These are phyloP conservation scores for Gasterosteus aculeatus DNA, from an alignment of 2,113 vertebrate genomes.

Conservation along the genomic window DNA sequence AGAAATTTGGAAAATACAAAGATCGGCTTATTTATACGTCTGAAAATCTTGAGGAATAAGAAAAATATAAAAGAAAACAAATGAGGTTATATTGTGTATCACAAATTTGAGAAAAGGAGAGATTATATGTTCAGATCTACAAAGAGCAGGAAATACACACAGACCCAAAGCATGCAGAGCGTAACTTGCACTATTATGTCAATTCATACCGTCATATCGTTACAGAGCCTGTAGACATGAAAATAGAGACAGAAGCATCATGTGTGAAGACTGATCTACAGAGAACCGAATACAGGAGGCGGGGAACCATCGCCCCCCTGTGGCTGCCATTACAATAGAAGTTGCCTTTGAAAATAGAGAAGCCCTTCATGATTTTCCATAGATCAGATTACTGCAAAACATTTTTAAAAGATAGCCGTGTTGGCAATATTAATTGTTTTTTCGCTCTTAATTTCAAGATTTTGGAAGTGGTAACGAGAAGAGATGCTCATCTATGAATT, in stretches of 20 bases:
- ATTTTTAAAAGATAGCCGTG: slow-evolving; percentile 12
- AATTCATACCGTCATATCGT: slow-evolving; percentile 35
- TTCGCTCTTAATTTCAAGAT: slow-evolving; percentile 40
- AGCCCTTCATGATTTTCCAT: slow-evolving; percentile 57
- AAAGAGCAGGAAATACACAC: slow-evolving; percentile 56
- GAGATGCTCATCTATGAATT: slow-evolving; percentile 54
- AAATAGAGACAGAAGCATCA: slow-evolving; percentile 4
- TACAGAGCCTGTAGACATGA: slow-evolving; percentile 37
- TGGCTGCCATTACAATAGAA: slow-evolving; percentile 67
- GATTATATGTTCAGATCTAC: slow-evolving; percentile 61
- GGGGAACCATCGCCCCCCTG: slow-evolving; percentile 63
- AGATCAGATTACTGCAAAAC: slow-evolving; percentile 44
- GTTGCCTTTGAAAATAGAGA: slow-evolving; percentile 50
- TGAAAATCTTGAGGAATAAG: slow-evolving; percentile 80
- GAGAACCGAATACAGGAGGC: slow-evolving; percentile 51
- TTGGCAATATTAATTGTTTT: slow-evolving; percentile 22
- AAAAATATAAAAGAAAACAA: slow-evolving; percentile 83
- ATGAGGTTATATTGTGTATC: slow-evolving; percentile 80
- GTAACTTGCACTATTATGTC: slow-evolving; percentile 54
- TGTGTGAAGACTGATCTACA: slow-evolving; percentile 46
- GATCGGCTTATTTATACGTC: slow-evolving; percentile 83
- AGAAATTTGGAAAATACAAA: slow-evolving; percentile 89
- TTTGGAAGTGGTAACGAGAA: slow-evolving; percentile 66
- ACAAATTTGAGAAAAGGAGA: slow-evolving; percentile 74
- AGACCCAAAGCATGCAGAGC: slow-evolving; percentile 69